Percentiles rank a stretch among this genome's conserved stretches.
These are phyloP conservation scores for Sarcoramphus papa DNA, from an alignment of 2,797 vertebrate species.

Conservation along the genomic window DNA sequence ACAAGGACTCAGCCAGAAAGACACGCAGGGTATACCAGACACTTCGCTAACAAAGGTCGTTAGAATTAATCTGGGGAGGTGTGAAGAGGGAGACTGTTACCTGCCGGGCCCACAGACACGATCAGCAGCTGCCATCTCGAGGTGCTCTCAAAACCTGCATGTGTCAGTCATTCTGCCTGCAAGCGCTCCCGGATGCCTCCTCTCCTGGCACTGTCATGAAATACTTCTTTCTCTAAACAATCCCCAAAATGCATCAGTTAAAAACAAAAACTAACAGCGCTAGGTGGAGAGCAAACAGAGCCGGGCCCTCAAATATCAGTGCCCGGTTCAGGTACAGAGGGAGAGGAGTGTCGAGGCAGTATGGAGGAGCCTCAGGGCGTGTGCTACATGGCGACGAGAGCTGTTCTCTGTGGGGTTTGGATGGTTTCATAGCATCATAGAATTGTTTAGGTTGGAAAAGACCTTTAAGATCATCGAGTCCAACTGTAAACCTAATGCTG, in stretches of 20 bases:
- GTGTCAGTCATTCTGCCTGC: not conserved
- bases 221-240: too few relatives aligned
- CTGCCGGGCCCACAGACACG: not conserved
- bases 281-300: not conserved
- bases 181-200: not conserved
- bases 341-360: not conserved
- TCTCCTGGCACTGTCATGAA: not conserved
- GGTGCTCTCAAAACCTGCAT: not conserved
- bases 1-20: not conserved
- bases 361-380: not conserved
- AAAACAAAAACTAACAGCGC: not conserved
- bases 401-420: not conserved
- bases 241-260: not conserved
- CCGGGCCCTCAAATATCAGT: accelerated
- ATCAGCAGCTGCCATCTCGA: not conserved
- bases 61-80: not conserved
- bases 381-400: accelerated
- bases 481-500: accelerated
- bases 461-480: not conserved
- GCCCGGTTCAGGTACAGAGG: not conserved
- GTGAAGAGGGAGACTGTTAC: not conserved
- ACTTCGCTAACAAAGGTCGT: not conserved
- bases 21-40: too few relatives aligned
- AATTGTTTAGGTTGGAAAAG: not conserved
- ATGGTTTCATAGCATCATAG: not conserved